Percentiles rank a stretch among this genome's conserved stretches.
Evolutionary conservation across 2,113 vertebrate species (phyloP).

Genomic region (Apteryx owenii): DNA sequence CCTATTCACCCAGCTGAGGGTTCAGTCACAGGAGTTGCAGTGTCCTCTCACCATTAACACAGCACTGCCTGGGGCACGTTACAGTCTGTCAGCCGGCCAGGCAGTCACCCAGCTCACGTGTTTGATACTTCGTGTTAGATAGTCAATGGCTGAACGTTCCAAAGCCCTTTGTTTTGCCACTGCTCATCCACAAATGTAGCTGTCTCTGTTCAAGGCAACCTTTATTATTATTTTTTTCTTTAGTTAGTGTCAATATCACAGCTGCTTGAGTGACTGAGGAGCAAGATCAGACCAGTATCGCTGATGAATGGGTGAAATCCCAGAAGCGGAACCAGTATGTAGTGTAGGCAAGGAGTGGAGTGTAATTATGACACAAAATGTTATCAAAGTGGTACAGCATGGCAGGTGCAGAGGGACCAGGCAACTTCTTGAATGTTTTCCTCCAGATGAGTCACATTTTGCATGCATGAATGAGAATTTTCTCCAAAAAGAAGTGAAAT

Average conservation of each 20-base stretch:
- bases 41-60: not conserved
- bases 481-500: not conserved
- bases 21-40: not conserved
- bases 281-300: not conserved
- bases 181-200: not conserved
- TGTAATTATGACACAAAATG: not conserved
- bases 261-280: fast-evolving
- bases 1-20: not conserved
- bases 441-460: not conserved
- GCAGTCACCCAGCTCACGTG: not conserved
- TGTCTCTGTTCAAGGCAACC: not conserved
- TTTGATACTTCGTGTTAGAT: not conserved
- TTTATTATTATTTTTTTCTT: not conserved
- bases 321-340: not conserved
- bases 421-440: not conserved
- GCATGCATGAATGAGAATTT: not conserved
- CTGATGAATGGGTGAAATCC: not conserved
- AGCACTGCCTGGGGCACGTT: not conserved
- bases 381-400: not conserved
- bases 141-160: not conserved
- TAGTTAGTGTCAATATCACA: not conserved
- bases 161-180: not conserved
- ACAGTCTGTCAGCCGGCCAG: not conserved
- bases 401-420: not conserved
- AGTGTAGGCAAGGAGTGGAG: not conserved